A percentile compares a stretch with the other conserved stretches of the same genome.
phyloP scores from a whole-genome alignment of 2,797 vertebrate genomes.

The Rousettus madagascariensis region DNA sequence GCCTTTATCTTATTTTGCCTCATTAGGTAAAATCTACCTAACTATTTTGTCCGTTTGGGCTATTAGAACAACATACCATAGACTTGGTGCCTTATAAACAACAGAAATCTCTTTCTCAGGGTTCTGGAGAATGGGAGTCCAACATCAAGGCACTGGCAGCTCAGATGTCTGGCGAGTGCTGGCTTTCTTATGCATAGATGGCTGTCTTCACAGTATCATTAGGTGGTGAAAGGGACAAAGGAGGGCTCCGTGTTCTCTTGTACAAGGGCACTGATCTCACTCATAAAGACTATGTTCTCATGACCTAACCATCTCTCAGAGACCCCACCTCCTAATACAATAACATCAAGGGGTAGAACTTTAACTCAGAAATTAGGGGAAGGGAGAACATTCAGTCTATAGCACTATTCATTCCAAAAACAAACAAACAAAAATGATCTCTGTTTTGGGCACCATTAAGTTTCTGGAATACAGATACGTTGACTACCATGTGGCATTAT shows the following conservation, averaged over 20 bases:
- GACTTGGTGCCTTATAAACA: neutral
- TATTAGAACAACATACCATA: neutral
- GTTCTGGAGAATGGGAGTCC: neutral
- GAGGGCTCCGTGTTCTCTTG: neutral
- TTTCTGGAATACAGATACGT: neutral
- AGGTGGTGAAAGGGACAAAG: neutral
- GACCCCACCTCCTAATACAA: neutral
- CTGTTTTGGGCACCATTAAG: neutral
- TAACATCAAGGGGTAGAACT: neutral
- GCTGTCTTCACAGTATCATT: neutral
- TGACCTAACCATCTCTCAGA: neutral
- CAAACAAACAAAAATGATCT: neutral
- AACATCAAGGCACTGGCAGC: neutral
- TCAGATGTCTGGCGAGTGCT: neutral
- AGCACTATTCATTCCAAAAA: neutral
- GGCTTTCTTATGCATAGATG: neutral
- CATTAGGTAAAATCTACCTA: neutral
- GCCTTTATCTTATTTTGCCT: neutral
- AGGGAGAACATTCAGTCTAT: neutral
- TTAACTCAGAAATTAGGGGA: neutral
- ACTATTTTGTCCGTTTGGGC: neutral
- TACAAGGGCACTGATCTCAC: neutral
- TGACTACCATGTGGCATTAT: neutral
- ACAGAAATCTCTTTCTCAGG: neutral
- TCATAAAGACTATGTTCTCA: neutral